Base-by-base conservation (phyloP, 2,113 vertebrate genomes). In the Trinectes maculatus region DNA sequence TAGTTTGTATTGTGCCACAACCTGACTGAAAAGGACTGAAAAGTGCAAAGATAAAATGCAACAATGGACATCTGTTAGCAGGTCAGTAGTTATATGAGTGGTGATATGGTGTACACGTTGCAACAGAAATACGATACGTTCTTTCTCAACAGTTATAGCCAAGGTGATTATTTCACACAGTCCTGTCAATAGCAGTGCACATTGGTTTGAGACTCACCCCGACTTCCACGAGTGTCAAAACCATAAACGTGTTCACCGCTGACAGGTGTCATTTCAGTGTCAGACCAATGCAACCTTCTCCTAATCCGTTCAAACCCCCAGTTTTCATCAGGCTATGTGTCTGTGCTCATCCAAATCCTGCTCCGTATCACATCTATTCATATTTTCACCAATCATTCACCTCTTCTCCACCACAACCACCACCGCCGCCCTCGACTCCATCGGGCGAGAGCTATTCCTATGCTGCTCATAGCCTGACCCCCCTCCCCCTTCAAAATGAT, bases 241-340 rank as follows among this genome's bases (percentile, higher is more conserved):
- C 21, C 18, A 11, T 43, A 43, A 43, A 43, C 19, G 19, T 43
- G 39, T 40, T 7, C 31, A 15, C 5, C 5, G 31, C 51, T 54
- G 51, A 22, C 31, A 36, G 51, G 29, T 54, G 29, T 13, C n/a
- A 54, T 54, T 21, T 34, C 51, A 34, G 31, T 34, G 51, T 53
- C 31, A 53, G 31, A 15, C 11, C 31, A 53, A 5, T 22, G 29
- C 15, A 34, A 21, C 29, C 16, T 28, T 19, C 11, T 18, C 34
- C 6, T n/a, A 34, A 5, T 18, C 52, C 21, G 5, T 36, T 54
- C 52, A 54, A n/a, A n/a, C 6, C 21, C 31, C 18, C 12, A 55
- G 21, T 37, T 55, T 39, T 55, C 15, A n/a, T 55, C 33, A 55
- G 21, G 15, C 25, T 21, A 21, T 37, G 21, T 8, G 8, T 36